Evolutionary conservation across 2,888 invertebrate species (phyloP).

Genomic region (Phortica magna): DNA sequence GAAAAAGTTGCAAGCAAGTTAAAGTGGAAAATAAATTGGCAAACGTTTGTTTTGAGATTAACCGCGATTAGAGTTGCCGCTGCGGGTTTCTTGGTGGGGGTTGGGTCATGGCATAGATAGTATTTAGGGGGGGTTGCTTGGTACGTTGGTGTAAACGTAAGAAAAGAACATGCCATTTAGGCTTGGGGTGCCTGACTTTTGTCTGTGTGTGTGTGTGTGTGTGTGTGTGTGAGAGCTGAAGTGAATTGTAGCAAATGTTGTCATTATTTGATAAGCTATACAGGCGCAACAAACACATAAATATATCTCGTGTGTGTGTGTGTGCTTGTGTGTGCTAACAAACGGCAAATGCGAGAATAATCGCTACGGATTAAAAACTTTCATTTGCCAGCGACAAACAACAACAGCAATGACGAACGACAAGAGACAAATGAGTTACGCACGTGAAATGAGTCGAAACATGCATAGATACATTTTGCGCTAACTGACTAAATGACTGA

Average conservation of each 20-base stretch:
- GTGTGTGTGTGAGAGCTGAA: constrained; percentile 32
- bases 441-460: constrained; percentile 56
- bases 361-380: constrained; percentile 76
- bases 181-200: constrained; percentile 6
- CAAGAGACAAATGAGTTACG: constrained; percentile 67
- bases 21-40: constrained; percentile 77
- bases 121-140: constrained; percentile 3
- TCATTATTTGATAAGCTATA: constrained; percentile 72
- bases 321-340: constrained; percentile 66
- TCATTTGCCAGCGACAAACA: constrained; percentile 51
- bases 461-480: background rate
- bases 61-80: constrained; percentile 73
- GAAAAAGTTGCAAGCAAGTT: constrained; percentile 48
- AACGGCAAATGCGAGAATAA: constrained; percentile 77
- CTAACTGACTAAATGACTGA: background rate
- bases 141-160: background rate
- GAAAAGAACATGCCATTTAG: no score
- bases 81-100: background rate
- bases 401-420: constrained; percentile 40
- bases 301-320: constrained; percentile 38
- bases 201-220: constrained; percentile 9
- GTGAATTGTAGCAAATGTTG: constrained; percentile 72
- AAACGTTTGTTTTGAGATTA: constrained; percentile 77
- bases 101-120: constrained; percentile 29
- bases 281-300: constrained; percentile 60